Conservation (phyloP, 2,113 vertebrate genomes). For the Microcebus griseorufus region DNA sequence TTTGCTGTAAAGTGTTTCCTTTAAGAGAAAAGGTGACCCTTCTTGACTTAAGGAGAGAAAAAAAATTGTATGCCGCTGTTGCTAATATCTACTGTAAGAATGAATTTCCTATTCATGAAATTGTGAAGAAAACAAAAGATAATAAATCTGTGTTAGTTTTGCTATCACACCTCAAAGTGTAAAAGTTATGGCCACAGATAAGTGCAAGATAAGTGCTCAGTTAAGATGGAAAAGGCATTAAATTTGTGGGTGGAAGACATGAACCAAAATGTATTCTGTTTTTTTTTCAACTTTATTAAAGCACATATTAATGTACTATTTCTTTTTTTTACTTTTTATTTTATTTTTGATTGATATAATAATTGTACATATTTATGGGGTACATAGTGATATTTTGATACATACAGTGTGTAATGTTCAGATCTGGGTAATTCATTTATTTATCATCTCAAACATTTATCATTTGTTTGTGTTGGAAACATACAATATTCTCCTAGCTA, state of each 20-base stretch:
- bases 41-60: neutral
- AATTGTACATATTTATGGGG: neutral
- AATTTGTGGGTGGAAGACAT: neutral
- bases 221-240: neutral
- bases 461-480: neutral
- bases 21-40: neutral
- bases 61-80: neutral
- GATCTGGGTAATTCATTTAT: neutral
- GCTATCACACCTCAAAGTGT: neutral
- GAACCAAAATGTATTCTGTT: neutral
- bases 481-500: neutral
- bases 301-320: neutral
- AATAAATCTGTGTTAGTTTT: neutral
- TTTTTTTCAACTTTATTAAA: neutral
- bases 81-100: neutral
- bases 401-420: neutral
- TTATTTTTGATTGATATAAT: neutral
- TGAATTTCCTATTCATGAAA: neutral
- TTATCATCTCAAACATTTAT: neutral
- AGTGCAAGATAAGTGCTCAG: neutral
- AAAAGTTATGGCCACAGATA: neutral
- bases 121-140: neutral
- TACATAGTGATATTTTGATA: neutral
- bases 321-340: neutral
- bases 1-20: neutral